These are phyloP conservation scores for Drosophila quadrilineata DNA, from an alignment of 1,140 invertebrate genomes.

Conservation along the genomic window DNA sequence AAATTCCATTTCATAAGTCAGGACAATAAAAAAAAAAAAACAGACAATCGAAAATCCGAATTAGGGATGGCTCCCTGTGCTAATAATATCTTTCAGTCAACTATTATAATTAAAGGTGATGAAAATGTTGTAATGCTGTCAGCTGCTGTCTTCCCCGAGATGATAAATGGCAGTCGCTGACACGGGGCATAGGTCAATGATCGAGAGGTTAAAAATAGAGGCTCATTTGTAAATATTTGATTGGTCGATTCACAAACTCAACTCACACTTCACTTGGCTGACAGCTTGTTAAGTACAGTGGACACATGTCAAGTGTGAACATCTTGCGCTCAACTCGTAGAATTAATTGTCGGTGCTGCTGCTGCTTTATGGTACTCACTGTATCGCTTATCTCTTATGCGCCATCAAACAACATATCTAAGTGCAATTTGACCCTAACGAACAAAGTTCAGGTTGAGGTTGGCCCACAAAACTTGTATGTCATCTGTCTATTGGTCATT, in stretches of 20 bases:
- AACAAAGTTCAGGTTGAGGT: background rate
- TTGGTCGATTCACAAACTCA: background rate
- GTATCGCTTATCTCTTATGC: no score
- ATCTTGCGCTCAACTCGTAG: no score
- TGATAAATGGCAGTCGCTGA: background rate
- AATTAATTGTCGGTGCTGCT: no score
- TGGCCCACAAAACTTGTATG: constrained; percentile 41
- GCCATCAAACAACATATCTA: constrained; percentile 11
- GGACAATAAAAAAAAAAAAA: background rate
- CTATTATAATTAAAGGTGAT: background rate
- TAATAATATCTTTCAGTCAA: background rate
- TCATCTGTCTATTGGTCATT: constrained; percentile 40
- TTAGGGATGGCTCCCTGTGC: background rate
- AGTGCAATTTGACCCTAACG: constrained; percentile 29
- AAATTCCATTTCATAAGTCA: background rate
- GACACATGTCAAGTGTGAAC: no score
- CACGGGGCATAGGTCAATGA: background rate
- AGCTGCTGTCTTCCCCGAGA: background rate
- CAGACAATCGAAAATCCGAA: background rate
- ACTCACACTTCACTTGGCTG: background rate
- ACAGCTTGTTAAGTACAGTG: no score
- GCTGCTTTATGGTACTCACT: no score
- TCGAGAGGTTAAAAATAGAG: background rate
- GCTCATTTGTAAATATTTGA: background rate
- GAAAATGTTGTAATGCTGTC: background rate